These are phyloP conservation scores for Harmothoe impar DNA, from an alignment of 2,888 invertebrate genomes.

Conservation along the genomic window DNA sequence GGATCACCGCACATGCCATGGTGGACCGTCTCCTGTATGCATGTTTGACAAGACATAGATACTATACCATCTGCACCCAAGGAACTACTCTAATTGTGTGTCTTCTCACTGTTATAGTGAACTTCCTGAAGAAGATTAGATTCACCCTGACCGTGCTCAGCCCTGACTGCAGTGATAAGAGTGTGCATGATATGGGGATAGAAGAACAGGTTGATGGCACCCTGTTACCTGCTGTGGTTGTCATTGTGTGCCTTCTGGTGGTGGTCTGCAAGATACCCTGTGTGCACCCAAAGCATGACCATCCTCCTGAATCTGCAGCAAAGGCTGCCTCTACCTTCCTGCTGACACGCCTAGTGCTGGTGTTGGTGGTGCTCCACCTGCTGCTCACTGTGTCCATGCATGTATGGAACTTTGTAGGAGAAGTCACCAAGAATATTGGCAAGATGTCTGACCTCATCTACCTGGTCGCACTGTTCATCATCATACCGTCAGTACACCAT, in stretches of 20 bases:
- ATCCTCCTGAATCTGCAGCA: neutral
- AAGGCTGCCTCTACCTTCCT: neutral
- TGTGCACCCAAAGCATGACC: neutral
- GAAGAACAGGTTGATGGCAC: neutral
- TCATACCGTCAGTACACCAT: too few species aligned
- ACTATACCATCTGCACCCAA: neutral
- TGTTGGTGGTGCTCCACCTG: neutral
- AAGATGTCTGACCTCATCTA: too few species aligned
- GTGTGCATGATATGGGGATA: neutral
- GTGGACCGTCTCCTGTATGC: neutral
- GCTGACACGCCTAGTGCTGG: neutral
- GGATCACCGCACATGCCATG: neutral
- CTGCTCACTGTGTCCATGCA: constrained; percentile 2
- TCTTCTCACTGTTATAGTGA: neutral
- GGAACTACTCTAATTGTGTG: neutral
- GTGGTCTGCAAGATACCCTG: neutral
- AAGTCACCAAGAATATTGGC: neutral
- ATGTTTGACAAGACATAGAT: neutral
- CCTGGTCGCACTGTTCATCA: too few species aligned
- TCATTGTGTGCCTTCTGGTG: neutral
- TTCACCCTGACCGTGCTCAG: neutral
- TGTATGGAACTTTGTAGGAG: neutral
- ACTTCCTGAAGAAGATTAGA: neutral
- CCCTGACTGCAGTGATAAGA: neutral
- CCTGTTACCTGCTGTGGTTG: neutral